Percentiles rank a stretch among this genome's conserved stretches.
phyloP scores from a whole-genome alignment of 2,797 vertebrate genomes.

The Gymnocypris eckloni region DNA sequence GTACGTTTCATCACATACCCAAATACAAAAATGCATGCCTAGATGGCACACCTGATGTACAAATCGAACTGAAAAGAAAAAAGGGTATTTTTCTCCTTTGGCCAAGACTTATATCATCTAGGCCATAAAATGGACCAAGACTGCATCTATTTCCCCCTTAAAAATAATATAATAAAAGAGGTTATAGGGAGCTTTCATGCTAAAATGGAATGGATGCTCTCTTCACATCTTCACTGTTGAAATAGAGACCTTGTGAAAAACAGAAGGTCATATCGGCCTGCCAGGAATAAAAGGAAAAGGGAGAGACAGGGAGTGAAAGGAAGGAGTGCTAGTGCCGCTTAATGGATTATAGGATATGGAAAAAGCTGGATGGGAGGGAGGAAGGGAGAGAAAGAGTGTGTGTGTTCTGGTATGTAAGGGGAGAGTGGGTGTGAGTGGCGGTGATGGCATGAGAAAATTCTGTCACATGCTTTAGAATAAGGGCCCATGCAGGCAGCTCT shows the following conservation, averaged over 20 bases:
- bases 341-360: constrained; percentile 58
- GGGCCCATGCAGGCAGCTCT: constrained; percentile 21
- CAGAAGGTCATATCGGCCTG: constrained; percentile 52
- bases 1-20: no score
- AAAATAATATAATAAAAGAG: background rate
- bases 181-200: constrained; percentile 8
- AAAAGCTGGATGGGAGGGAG: constrained; percentile 32
- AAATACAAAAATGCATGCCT: background rate
- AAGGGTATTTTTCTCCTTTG: background rate
- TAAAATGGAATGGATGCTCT: constrained; percentile 30
- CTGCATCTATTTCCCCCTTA: background rate
- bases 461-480: constrained; percentile 38
- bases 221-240: constrained; percentile 12
- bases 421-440: constrained; percentile 19
- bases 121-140: background rate
- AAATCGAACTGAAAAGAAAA: background rate
- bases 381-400: background rate
- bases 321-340: constrained; percentile 50
- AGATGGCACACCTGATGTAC: background rate
- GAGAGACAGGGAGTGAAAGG: constrained; percentile 38
- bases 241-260: constrained; percentile 43
- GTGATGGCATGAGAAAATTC: constrained; percentile 24
- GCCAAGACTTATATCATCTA: constrained; percentile 6
- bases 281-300: constrained; percentile 40
- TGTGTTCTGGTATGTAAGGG: constrained; percentile 16